Base-by-base conservation (phyloP, 1,140 invertebrate genomes). In the Aphelenchoides besseyi region DNA sequence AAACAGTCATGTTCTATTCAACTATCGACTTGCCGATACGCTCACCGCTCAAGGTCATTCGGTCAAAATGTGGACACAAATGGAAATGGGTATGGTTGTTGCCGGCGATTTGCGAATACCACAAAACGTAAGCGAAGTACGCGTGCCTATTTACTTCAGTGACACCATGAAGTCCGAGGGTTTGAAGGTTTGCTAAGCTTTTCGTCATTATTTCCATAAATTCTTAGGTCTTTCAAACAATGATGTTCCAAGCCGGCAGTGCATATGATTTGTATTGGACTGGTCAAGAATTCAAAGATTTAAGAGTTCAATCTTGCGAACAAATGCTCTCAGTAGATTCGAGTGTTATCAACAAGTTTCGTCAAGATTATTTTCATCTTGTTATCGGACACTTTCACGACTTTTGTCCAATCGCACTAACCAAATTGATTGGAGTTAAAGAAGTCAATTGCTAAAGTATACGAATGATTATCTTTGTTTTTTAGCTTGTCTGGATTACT, bases 41-140 rank as follows among this genome's bases (percentile, higher is more conserved):
- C 67, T 83, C 9, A 77, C 48, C 33, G 67, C 57, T 28, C 64
- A 83, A n/a, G 82, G 82, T 18, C 82, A 83, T 68, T 41, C 76
- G n/a, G 82, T 83, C 8, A 67, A 62, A 28, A 57, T 83, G 28
- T 83, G 78, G 79, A 83, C 82, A 3, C 81, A 83, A 64, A 84
- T 83, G 82, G 81, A 83, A 68, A 83, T 83, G 81, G 72, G 68
- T 9, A 83, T 83, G 81, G 79, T 83, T 35, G 81, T 83, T 62
- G 73, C 79, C 0, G 81, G 81, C 41, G 83, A 79, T 23, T 68
- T 83, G 5, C 68, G 69, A 53, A 36, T 81, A 30, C 81, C 81
- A 5, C 37, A 69, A 57, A 72, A 73, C 1, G 81, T 84, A 3
- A 55, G 36, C 1, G 81, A 83, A 70, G 52, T 74, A 23, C 41